Base-by-base conservation (phyloP, 2,113 vertebrate species). In the Promerops cafer region DNA sequence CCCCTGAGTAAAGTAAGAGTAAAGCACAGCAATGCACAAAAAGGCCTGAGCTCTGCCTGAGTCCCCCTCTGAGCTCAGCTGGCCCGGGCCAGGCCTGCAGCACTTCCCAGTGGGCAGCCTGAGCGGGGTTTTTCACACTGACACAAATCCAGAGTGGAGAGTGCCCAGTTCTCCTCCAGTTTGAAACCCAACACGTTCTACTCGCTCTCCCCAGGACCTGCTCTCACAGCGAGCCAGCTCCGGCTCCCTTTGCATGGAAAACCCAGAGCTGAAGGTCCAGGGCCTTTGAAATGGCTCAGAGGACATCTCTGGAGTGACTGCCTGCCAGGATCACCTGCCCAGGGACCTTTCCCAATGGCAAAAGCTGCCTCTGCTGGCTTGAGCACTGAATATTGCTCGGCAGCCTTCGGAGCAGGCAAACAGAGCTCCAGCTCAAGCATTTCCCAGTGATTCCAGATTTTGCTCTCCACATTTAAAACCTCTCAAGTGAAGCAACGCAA, bases 211-310 rank as follows among this genome's bases (percentile, higher is more conserved):
- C 71, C 39, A 39, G 39, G 22, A 52, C 40, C 50, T 72, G 68
- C 49, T 78, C 68, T 45, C 78, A 49, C 56, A 56, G n/a, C 2
- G 2, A 44, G 37, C 27, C 10, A 26, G 31, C 79, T 74, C 20
- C 0, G 0, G 40, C 61, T 83, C 71, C 78, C 49, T 40, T 19
- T 18, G 47, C 56, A 30, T 4, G 1, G 50, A n/a, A 49, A 80
- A 66, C 7, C 1, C 2, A 4, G 54, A 33, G 66, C 45, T 35
- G 66, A 33, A 49, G 31, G 35, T 37, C 54, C 2, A 8, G 1
- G 63, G 33, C 22, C 44, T 77, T 61, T 40, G 9, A 66, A 66
- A 89, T 39, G 33, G 42, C 81, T 75, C 33, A 17, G 47, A 59
- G 69, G 56, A 66, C 42, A 91, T 12, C 56, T 70, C 69, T 47